These are phyloP conservation scores for Ciconia boyciana DNA, from an alignment of 2,113 vertebrate species.

Conservation along the genomic window DNA sequence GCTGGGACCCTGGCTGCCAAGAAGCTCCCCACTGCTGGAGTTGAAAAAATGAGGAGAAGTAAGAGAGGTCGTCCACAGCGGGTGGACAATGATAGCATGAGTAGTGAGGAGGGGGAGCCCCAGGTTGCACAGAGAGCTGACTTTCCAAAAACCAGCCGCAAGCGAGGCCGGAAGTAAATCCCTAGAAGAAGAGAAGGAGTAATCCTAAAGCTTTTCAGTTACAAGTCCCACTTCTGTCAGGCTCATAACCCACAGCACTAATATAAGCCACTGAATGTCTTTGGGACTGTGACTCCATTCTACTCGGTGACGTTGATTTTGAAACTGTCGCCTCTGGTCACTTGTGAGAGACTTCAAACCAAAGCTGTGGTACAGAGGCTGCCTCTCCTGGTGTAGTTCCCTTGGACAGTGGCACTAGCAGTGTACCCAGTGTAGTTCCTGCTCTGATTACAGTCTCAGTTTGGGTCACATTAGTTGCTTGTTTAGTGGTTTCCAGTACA, in stretches of 20 bases:
- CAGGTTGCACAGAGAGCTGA: neutral
- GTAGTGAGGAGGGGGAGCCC: slow-evolving; percentile 15
- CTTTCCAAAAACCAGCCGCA: neutral
- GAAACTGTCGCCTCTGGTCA: neutral
- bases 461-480: slow-evolving; percentile 32
- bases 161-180: slow-evolving; percentile 25
- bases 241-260: neutral
- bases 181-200: neutral
- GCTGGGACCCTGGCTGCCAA: slow-evolving; percentile 24
- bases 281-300: neutral
- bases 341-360: neutral
- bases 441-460: neutral
- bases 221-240: neutral
- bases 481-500: slow-evolving; percentile 15
- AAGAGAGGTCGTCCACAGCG: slow-evolving; percentile 5
- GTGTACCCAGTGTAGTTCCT: neutral
- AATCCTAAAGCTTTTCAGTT: neutral
- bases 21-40: slow-evolving; percentile 13
- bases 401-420: neutral
- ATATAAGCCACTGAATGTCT: neutral
- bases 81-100: neutral
- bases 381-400: neutral
- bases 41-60: slow-evolving; percentile 22
- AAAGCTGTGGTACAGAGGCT: neutral
- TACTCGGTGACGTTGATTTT: neutral